Base-by-base conservation (phyloP, 92 coral and sea anemone species). In the Ricordea florida region DNA sequence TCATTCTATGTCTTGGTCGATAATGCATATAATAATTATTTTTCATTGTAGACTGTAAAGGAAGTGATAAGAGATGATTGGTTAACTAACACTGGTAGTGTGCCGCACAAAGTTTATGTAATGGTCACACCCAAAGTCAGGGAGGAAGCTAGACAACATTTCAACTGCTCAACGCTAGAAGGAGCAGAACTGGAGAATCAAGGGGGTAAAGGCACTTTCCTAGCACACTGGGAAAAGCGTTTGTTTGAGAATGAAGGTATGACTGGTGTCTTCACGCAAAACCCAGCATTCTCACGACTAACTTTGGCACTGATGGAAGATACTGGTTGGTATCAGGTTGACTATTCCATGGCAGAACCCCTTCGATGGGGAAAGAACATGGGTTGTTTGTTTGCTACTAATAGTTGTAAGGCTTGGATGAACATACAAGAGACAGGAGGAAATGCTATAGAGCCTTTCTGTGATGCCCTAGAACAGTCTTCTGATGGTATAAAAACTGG, bases 131-230 rank as follows among this genome's bases (percentile, higher is more conserved):
- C 94, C 16, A 80, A 62, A 34, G 97, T 96, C 22, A 80, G 33
- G 30, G 74, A 80, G 38, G 99, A 96, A 69, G 99, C 80, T 10
- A 82, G 63, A 63, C 64, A 47, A 21, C 99, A 96, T 64, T 96
- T 96, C 55, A 96, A 92, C 75, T 96, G 99, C 60, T 78, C 97
- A 17, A 55, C 89, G 11, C 69, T 96, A 17, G 97, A 96, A 63
- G 99, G 99, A 41, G 99, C 96, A 23, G 99, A 96, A 57, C 81
- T 96, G 20, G 99, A 96, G 53, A 96, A 96, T 57, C 99, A 96
- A 57, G 99, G 99, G 7, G 91, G 89, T 0, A 28, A 78, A 10
- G 99, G 99, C 1, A 90, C 90, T 0, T 85, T 51, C 20, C 59
- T 83, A 22, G 97, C 97, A 10, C 99, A 96, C 57, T 96, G 94